phyloP scores from a whole-genome alignment of 2,888 invertebrate genomes.

The Morpho helenor region DNA sequence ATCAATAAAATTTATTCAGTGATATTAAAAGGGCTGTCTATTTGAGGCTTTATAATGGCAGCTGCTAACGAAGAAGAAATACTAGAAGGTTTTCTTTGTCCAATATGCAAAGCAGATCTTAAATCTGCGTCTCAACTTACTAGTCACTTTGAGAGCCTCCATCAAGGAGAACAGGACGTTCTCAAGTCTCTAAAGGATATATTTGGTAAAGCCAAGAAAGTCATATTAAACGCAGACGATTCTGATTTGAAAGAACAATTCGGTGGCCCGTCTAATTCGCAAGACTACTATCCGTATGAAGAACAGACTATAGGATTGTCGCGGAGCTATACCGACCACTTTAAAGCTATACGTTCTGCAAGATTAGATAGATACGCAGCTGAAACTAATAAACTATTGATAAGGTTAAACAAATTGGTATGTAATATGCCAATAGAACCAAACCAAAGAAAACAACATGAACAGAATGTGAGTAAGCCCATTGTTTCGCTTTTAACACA shows the following conservation, averaged over 20 bases:
- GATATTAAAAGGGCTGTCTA: too few species aligned
- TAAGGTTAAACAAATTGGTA: constrained; percentile 94
- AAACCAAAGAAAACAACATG: constrained; percentile 85
- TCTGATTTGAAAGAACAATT: constrained; percentile 79
- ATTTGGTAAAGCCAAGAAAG: constrained; percentile 94
- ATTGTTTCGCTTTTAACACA: constrained; percentile 39
- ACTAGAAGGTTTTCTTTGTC: constrained; percentile 96
- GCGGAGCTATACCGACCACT: constrained; percentile 85
- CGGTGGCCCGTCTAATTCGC: constrained; percentile 71
- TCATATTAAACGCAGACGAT: constrained; percentile 89
- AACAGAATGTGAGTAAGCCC: constrained; percentile 76
- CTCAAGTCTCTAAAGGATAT: constrained; percentile 89
- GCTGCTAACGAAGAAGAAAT: constrained; percentile 79
- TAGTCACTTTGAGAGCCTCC: constrained; percentile 92
- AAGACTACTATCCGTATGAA: constrained; percentile 55
- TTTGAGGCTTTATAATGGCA: constrained; percentile 46
- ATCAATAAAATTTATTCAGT: too few species aligned
- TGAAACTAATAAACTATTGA: constrained; percentile 97
- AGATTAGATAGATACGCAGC: constrained; percentile 92
- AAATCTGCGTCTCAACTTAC: constrained; percentile 90
- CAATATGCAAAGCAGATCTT: constrained; percentile 94
- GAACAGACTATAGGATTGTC: constrained; percentile 82
- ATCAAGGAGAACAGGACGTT: constrained; percentile 92
- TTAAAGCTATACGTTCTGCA: constrained; percentile 82
- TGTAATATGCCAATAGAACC: constrained; percentile 87